Evolutionary conservation across 2,888 invertebrate species (phyloP).

Genomic region (Pomacea canaliculata): DNA sequence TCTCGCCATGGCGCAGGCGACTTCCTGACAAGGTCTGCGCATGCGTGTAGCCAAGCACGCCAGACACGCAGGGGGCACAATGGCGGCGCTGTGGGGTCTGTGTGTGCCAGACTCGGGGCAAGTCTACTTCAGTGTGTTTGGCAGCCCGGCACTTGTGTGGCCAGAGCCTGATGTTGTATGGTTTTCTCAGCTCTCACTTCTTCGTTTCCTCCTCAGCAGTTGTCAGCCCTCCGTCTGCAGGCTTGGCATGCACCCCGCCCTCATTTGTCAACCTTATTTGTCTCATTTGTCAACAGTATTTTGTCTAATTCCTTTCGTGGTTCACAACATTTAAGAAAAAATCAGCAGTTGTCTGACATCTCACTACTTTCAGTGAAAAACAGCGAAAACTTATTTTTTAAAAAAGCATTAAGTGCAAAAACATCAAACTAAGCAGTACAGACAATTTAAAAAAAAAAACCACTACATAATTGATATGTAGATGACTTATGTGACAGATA

Average conservation of each 20-base stretch:
- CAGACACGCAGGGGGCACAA: not conserved
- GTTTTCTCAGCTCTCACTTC: constrained; percentile 28
- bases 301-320: no score
- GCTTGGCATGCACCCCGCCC: not conserved
- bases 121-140: constrained; percentile 23
- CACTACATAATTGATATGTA: no score
- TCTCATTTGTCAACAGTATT: not conserved
- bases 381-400: no score
- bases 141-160: constrained; percentile 18
- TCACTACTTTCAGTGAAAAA: no score
- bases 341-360: no score
- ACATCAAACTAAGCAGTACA: no score
- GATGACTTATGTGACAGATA: no score
- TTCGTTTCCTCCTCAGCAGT: not conserved
- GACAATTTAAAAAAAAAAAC: no score
- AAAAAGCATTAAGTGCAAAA: no score
- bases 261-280: not conserved
- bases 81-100: not conserved
- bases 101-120: constrained; percentile 3
- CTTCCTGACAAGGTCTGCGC: constrained; percentile 24
- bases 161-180: constrained; percentile 28
- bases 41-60: constrained; percentile 2
- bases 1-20: not conserved
- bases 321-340: no score
- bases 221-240: not conserved